phyloP scores from a whole-genome alignment of 2,797 vertebrate species.

The Scyliorhinus canicula region DNA sequence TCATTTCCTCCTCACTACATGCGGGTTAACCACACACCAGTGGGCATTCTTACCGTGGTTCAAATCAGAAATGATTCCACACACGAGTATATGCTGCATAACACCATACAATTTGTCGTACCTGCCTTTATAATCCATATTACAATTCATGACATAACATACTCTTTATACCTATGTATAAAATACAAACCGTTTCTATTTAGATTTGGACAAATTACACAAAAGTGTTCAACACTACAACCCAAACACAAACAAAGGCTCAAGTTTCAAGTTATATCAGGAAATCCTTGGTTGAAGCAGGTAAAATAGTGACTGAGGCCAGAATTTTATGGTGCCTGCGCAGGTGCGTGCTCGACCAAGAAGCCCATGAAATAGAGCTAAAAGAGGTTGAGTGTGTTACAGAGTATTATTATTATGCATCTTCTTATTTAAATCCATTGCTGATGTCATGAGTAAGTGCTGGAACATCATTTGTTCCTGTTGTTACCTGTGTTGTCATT shows the following conservation, averaged over 20 bases:
- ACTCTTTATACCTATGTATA: not conserved
- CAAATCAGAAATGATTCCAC: not conserved
- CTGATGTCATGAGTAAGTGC: too few relatives aligned
- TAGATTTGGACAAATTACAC: not conserved
- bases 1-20: not conserved
- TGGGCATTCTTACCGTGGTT: not conserved
- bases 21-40: not conserved
- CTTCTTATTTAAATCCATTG: too few relatives aligned
- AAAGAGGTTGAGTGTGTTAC: too few relatives aligned
- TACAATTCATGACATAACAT: not conserved
- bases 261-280: not conserved
- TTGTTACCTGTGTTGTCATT: too few relatives aligned
- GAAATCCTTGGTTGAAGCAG: not conserved
- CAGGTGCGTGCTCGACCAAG: too few relatives aligned
- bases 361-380: too few relatives aligned
- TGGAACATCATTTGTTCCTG: too few relatives aligned
- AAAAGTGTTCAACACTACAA: not conserved
- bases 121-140: not conserved
- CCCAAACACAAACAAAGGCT: not conserved
- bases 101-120: not conserved
- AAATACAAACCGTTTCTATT: not conserved
- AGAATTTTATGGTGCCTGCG: too few relatives aligned
- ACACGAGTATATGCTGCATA: not conserved
- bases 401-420: too few relatives aligned
- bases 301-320: not conserved